phyloP scores from a whole-genome alignment of 37 sponge, comb jelly and placozoan genomes.

The Theonella swinhoei region DNA sequence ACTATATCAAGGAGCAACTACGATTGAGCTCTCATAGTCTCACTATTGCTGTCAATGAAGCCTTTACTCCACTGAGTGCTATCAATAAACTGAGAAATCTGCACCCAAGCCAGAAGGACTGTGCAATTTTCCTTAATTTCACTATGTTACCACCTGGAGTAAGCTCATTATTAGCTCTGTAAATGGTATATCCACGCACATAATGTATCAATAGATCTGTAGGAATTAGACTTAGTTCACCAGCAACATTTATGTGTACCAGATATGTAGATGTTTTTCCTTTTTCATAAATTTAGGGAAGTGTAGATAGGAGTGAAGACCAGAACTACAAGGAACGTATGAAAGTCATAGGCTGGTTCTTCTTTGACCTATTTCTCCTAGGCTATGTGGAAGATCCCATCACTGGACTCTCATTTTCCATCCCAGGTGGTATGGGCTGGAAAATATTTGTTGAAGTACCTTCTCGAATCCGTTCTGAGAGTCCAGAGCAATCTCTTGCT shows the following conservation, averaged over 20 bases:
- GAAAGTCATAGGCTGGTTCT: constrained; percentile 77
- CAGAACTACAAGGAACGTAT: constrained; percentile 56
- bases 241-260: too few species aligned
- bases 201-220: too few species aligned
- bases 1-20: constrained; percentile 51
- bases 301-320: constrained; percentile 32
- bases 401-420: constrained; percentile 71
- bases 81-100: constrained; percentile 53
- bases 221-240: too few species aligned
- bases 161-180: too few species aligned
- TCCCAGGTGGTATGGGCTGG: constrained; percentile 71
- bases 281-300: too few species aligned
- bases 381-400: constrained; percentile 86
- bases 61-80: constrained; percentile 61
- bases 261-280: too few species aligned
- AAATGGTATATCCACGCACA: too few species aligned
- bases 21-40: background rate
- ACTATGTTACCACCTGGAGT: constrained; percentile 78
- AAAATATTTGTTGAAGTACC: constrained; percentile 80
- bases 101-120: constrained; percentile 17
- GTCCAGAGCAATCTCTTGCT: constrained; percentile 31
- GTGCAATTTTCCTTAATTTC: constrained; percentile 75
- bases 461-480: constrained; percentile 33
- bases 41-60: constrained; percentile 60
- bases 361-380: constrained; percentile 78